Evolutionary conservation across 2,113 vertebrate genomes (phyloP).

Genomic region (Microtus montanus): DNA sequence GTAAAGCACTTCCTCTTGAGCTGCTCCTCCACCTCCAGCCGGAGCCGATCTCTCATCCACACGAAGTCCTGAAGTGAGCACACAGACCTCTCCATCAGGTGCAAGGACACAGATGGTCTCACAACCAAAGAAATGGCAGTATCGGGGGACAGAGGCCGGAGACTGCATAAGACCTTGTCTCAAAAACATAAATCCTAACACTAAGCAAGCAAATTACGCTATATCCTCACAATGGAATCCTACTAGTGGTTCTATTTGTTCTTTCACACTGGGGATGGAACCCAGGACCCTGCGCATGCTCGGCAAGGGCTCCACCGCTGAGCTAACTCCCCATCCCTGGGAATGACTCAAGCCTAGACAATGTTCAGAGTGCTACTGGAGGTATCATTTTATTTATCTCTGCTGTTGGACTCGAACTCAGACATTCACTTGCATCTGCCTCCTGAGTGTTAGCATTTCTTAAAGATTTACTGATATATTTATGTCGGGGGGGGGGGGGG

Average conservation of each 20-base stretch:
- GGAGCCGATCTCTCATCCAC: slow-evolving; percentile 86
- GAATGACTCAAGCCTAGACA: slow-evolving; percentile 1
- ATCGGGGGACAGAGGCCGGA: neutral
- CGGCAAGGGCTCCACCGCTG: neutral
- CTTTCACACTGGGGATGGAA: neutral
- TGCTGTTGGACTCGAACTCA: neutral
- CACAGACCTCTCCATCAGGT: neutral
- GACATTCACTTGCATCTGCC: neutral
- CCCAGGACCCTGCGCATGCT: neutral
- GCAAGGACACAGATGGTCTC: neutral
- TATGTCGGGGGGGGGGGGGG: no score
- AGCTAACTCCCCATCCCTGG: neutral
- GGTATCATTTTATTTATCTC: neutral
- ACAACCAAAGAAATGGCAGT: neutral
- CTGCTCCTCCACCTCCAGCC: slow-evolving; percentile 86
- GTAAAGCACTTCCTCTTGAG: slow-evolving; percentile 88
- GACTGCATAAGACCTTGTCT: neutral
- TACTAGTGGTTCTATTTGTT: neutral
- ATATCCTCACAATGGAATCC: neutral
- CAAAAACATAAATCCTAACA: neutral
- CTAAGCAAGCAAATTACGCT: neutral
- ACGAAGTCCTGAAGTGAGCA: slow-evolving; percentile 83
- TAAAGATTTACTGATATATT: neutral
- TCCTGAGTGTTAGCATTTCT: neutral
- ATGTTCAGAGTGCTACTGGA: neutral